Base-by-base conservation (phyloP, 1,140 invertebrate genomes). In the Meloidogyne hapla region DNA sequence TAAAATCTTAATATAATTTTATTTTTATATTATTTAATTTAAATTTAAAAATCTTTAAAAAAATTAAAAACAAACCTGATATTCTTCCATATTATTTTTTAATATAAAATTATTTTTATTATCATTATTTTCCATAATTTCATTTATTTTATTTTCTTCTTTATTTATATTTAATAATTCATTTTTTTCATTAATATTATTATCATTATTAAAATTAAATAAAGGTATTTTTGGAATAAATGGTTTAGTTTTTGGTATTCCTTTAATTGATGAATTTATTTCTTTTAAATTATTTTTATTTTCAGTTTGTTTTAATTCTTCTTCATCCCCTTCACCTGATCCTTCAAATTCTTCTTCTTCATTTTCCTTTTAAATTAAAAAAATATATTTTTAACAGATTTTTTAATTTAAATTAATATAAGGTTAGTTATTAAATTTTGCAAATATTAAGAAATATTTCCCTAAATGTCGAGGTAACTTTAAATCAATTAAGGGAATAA, bases 261-360 rank as follows among this genome's bases (percentile, higher is more conserved):
- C 48, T 56, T 56, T 56, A 56, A 70, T 42, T 21, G 25, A 61
- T 8, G 25, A 56, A 56, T 56, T 56, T 56, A 56, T 15, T 45
- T 42, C 8, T 8, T 61, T 13, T 33, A 33, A 33, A 33, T 69
- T 33, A 15, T 45, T 28, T 18, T 26, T 18, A n/a, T 26, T 18
- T 70, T n/a, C 38, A 33, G 2, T 40, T 40, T 40, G 33, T 33
- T n/a, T 42, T 26, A 26, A 13, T 42, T 69, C 56, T 69, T 45
- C 68, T 40, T 69, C n/a, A 38, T 75, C 64, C 26, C 56, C 33
- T 33, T 68, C n/a, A 21, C 12, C 69, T 12, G 69, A 40, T n/a
- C 69, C 38, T 21, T 67, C 65, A 33, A 67, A 18, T 42, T 33
- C 28, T 28, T 66, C 64, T n/a, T 67, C 65, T n/a, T 67, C 21